Base-by-base conservation (phyloP, 2,888 invertebrate genomes). In the Zelleria hepariella region DNA sequence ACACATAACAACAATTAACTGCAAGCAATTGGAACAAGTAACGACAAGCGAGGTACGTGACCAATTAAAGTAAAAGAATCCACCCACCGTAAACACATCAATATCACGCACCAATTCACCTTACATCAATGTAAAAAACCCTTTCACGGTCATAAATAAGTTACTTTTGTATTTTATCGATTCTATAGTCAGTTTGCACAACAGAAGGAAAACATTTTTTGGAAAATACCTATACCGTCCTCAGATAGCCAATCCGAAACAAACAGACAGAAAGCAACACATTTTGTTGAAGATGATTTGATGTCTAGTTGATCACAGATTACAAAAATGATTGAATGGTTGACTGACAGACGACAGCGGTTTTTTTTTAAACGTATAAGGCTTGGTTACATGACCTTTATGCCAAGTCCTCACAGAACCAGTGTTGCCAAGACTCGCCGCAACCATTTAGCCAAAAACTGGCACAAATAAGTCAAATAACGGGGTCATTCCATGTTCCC, bases 51-150 rank as follows among this genome's bases (percentile, higher is more conserved):
- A 18, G 20, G 79, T 73, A 77, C 74, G 73, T 82, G 77, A 82
- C 75, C 72, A 77, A 75, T 74, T 71, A 75, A 70, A 70, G 67
- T 67, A 66, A 67, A 73, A 82, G 79, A 74, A 73, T 20, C 20
- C 49, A 49, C 49, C 7, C 2, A 81, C 81, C 80, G 77, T 82
- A 80, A 81, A 81, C 77, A 81, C 82, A 80, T 78, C 68, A 80
- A 82, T 74, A 75, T 69, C 72, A 72, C 68, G 63, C 75, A 75
- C 65, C 63, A 59, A 59, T 51, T 60, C 57, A 58, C 25, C 57
- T 49, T 49, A 20, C 0, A 10, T 49, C 49, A 42, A 42, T 42
- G 32, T 42, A 42, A 15, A 42, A n/a, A 10, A 42, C 32, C 4
- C 32, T 15, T 42, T 32, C 10, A 32, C 15, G 21, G 18, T 8